Percentiles rank a stretch among this genome's conserved stretches.
phyloP scores from a whole-genome alignment of 2,888 invertebrate species.

The Pemphredon lugubris region DNA sequence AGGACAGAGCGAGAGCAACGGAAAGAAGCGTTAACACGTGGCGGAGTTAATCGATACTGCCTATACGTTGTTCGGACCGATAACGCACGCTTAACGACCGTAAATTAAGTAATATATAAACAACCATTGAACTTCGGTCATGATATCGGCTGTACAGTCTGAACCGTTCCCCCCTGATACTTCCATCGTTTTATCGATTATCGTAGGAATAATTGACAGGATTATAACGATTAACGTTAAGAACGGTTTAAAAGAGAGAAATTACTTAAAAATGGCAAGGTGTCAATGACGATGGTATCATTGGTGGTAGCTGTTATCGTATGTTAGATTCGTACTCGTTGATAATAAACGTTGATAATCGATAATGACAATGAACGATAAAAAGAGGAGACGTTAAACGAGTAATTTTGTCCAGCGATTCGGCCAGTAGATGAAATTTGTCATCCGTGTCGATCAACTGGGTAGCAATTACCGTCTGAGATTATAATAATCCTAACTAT shows the following conservation, averaged over 20 bases:
- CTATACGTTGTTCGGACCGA: constrained; percentile 20
- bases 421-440: constrained; percentile 3
- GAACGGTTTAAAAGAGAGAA: constrained; percentile 2
- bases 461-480: background rate
- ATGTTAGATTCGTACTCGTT: constrained; percentile 44
- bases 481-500: constrained; percentile 10
- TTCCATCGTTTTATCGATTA: constrained; percentile 20
- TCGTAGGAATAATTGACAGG: constrained; percentile 39
- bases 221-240: constrained; percentile 39
- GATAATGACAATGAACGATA: constrained; percentile 48
- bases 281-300: constrained; percentile 36
- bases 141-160: constrained; percentile 1
- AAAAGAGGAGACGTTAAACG: background rate
- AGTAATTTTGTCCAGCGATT: constrained; percentile 4
- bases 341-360: constrained; percentile 50
- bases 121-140: background rate
- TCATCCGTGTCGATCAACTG: background rate
- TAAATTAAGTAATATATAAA: constrained; percentile 33
- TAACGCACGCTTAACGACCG: constrained; percentile 40
- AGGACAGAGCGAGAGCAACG: no score
- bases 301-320: constrained; percentile 39
- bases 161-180: constrained; percentile 2
- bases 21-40: constrained; percentile 3
- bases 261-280: background rate
- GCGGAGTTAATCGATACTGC: constrained; percentile 52